These are phyloP conservation scores for Eilema sororculum DNA, from an alignment of 2,888 invertebrate species.

Conservation along the genomic window DNA sequence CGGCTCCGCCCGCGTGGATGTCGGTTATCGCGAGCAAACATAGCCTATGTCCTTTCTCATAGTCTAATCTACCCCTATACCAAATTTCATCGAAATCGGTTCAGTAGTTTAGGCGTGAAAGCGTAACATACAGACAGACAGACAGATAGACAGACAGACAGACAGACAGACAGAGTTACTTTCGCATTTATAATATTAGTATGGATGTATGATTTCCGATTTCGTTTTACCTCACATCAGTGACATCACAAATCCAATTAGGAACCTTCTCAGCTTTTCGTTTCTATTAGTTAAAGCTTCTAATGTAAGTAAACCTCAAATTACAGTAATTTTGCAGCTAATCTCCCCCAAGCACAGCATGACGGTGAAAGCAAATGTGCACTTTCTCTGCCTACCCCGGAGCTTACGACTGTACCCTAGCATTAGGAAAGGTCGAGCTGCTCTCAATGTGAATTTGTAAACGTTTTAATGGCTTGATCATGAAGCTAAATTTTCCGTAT, in stretches of 20 bases:
- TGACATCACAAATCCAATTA: neutral
- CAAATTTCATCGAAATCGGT: too few species aligned
- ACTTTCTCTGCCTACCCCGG: slow-evolving; percentile 41
- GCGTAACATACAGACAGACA: too few species aligned
- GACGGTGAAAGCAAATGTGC: slow-evolving; percentile 44
- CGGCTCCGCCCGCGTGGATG: too few species aligned
- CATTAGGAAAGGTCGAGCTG: slow-evolving; percentile 39
- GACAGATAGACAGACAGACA: too few species aligned
- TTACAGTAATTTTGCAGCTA: neutral
- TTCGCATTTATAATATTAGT: too few species aligned
- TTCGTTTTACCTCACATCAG: neutral
- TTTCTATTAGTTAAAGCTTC: neutral
- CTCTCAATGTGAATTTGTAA: slow-evolving; percentile 8
- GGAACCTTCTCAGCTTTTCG: neutral
- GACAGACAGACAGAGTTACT: too few species aligned
- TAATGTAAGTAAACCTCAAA: slow-evolving; percentile 4
- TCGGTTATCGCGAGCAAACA: too few species aligned
- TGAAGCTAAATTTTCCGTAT: neutral
- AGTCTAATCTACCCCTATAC: too few species aligned
- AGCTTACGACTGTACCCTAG: slow-evolving; percentile 29
- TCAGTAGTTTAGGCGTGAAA: too few species aligned
- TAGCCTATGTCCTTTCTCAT: too few species aligned
- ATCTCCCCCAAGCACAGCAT: slow-evolving; percentile 19
- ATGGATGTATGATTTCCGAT: too few species aligned
- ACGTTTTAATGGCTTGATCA: neutral